Base-by-base conservation (phyloP, 2,113 vertebrate species). In the Eidolon helvum region DNA sequence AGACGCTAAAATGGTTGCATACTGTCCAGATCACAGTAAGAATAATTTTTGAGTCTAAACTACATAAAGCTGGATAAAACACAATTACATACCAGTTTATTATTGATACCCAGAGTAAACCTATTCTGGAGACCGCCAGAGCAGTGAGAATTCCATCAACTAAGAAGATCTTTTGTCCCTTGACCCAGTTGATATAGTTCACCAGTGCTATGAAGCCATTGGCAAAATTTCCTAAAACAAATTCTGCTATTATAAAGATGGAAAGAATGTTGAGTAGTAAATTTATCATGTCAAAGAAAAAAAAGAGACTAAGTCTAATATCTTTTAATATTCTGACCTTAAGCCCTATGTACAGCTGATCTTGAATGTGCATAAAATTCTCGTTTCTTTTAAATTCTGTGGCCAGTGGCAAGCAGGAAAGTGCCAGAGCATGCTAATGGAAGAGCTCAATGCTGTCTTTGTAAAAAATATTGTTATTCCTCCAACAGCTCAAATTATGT, bases 101-200 rank as follows among this genome's bases (percentile, higher is more conserved):
- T 15, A 87, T 0, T n/a, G 75, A 45, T 45, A 57, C 0, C 28
- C 92, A 95, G 21, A 97, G 83, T 12, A 96, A 59, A 19, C 30
- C 5, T 50, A 71, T 53, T 65, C 94, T 96, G 83, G 87, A 97
- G 69, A 96, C 1, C 0, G 66, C 86, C 65, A 97, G 48, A 85
- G 55, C 90, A 61, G 77, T 82, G 33, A 97, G 85, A 45, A 98
- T 96, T 22, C 16, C 1, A 45, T 97, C 93, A 40, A 2, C 35
- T 0, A 1, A 65, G 6, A 91, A 95, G 38, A 94, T 0, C 26
- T 87, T 95, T 18, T 33, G 53, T 74, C 12, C 90, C 45, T 84
- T 95, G 43, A 40, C 5, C 53, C 68, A 90, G 26, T 85, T 59
- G 18, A 18, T 45, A 26, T 14, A 61, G 21, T 94, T 97, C 40